These are phyloP conservation scores for Anguilla pacifica DNA, from an alignment of 2,797 vertebrate species.

Conservation along the genomic window DNA sequence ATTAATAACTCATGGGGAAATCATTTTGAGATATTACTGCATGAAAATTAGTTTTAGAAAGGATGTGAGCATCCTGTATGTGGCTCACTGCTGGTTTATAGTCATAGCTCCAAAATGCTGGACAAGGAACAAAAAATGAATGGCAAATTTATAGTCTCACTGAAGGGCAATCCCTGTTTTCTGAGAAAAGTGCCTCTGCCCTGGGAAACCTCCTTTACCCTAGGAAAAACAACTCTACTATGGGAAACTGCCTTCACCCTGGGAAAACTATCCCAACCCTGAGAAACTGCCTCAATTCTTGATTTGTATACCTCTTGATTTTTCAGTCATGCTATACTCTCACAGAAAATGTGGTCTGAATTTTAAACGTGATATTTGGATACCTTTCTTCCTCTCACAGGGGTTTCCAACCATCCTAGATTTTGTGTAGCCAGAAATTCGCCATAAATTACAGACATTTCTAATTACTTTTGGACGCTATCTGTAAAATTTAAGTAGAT, in stretches of 20 bases:
- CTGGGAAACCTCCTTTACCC: not conserved
- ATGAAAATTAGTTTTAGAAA: not conserved
- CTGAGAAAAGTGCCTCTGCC: not conserved
- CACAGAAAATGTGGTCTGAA: not conserved
- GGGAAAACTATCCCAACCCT: not conserved
- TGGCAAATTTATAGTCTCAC: not conserved
- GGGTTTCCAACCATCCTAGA: not conserved
- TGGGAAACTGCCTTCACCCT: not conserved
- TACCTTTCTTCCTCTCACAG: not conserved
- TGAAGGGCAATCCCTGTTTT: not conserved
- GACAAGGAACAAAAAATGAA: not conserved
- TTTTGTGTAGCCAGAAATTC: not conserved
- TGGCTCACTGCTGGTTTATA: not conserved
- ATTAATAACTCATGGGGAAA: not conserved
- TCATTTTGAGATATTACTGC: not conserved
- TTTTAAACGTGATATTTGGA: not conserved
- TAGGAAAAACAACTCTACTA: not conserved
- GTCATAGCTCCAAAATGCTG: not conserved
- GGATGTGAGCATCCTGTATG: not conserved
- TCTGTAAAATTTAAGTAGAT: not conserved
- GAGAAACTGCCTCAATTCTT: constrained; percentile 1
- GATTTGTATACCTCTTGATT: not conserved
- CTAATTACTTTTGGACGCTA: too few relatives aligned
- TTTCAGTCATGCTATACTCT: not conserved
- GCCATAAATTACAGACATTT: not conserved